Evolutionary conservation across 2,888 invertebrate species (phyloP), one percentile per base, ranked within the genome.

Genomic region (Apotomis turbidana): DNA sequence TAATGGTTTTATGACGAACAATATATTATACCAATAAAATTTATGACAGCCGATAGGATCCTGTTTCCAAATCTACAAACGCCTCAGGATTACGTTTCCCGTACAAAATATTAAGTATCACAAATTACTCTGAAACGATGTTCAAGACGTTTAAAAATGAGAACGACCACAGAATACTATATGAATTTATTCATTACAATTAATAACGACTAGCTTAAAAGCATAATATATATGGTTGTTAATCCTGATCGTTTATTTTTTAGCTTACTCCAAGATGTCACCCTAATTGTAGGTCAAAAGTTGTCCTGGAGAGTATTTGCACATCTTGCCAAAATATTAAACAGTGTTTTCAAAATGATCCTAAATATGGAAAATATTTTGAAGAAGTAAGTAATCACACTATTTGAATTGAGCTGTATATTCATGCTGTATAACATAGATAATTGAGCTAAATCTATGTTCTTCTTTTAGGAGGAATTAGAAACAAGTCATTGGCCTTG

Each of bases 401-500:
- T 49, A 54, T 38, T 58, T 63, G 51, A 44, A n/a, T 49, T 41
- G 51, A 44, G n/a, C 9, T 41, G 6, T 41, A 41, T 41, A 41
- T 49, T 49, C 49, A 49, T 49, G n/a, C n/a, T n/a, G n/a, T n/a
- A n/a, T n/a, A n/a, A n/a, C n/a, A 10, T 49, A 49, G 10, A 49
- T 9, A 49, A 6, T 49, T 9, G 3, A 49, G 9, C 5, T 49
- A 49, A 3, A 10, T 49, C 3, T 12, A 9, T 49, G 9, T 3
- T 6, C 0, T 49, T 5, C 15, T 71, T 69, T 49, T 38, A 90
- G 92, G 92, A 93, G 78, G 91, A 93, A 69, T 81, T 91, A 59
- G 90, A 92, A 83, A 90, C 93, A 2, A 85, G 86, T 54, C 83
- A 89, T 75, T 93, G 93, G 93, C 93, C 93, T 0, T 93, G 91